Evolutionary conservation across 2,888 invertebrate species (phyloP).

Genomic region (Sarcophaga rosellei): DNA sequence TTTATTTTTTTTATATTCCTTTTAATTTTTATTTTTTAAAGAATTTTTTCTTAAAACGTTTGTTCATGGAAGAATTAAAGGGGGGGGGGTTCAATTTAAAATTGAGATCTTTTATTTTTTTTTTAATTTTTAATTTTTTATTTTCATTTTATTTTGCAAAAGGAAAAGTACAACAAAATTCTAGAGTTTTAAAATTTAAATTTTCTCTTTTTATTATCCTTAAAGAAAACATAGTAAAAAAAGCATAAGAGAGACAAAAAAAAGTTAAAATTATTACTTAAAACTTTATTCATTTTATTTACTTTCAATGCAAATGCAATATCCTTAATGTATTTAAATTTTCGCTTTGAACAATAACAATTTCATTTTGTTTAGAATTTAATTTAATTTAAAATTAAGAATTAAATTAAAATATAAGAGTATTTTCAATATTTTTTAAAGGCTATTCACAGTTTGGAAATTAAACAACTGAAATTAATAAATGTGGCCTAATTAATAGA

Average conservation of each 20-base stretch:
- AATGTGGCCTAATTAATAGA: no score
- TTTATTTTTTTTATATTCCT: conserved; percentile 13
- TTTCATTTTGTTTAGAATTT: no score
- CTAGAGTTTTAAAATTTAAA: background rate
- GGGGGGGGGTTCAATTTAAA: conserved; percentile 53
- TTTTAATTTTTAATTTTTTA: background rate
- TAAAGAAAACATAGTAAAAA: conserved; percentile 16
- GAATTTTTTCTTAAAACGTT: background rate
- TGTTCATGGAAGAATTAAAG: conserved; percentile 10
- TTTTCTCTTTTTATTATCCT: background rate
- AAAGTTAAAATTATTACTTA: no score
- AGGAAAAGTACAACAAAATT: conserved; percentile 23
- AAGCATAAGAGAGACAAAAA: conserved; percentile 19
- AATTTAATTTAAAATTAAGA: no score
- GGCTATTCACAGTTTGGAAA: no score
- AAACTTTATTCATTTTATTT: no score
- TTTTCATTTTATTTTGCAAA: conserved; percentile 9
- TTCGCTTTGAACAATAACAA: no score
- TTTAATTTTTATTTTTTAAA: conserved; percentile 12
- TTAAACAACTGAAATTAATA: no score
- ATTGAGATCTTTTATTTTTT: conserved; percentile 57
- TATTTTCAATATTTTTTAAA: no score
- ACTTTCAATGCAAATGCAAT: no score
- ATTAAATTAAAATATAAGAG: background rate
- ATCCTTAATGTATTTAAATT: no score